Evolutionary conservation across 2,888 invertebrate genomes (phyloP), one percentile per base, ranked within the genome.

Genomic region (Synergus umbraculus): DNA sequence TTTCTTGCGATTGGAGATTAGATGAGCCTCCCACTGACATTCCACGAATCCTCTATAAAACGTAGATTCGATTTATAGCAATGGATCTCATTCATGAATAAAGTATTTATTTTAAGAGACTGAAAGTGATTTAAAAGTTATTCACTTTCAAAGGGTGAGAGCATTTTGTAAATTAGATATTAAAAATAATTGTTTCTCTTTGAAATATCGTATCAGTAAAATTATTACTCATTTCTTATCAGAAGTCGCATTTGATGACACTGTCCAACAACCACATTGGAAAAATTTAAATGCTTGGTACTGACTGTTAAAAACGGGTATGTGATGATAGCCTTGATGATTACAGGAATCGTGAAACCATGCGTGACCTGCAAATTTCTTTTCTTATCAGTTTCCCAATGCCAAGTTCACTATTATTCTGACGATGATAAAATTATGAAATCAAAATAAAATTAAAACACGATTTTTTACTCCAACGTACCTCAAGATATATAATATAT

Each of bases 331-430:
- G 94, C 95, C 86, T 91, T 93, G 15, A 95, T 92, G 54, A 92
- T 90, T 46, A 95, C 89, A 0, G 95, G 95, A 79, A 95, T 93
- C n/a, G 92, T 93, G 29, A 94, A 93, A 22, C 95, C 95, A 86
- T 94, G 93, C 0, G 92, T 93, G 7, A 95, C 94, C 94, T 94
- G 76, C 46, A 37, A 63, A 13, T 63, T 22, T 22, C 10, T 22
- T 60, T 60, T 4, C 4, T 22, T 60, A 60, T 18, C 10, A 4
- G 12, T 49, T 49, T n/a, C 7, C 2, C 2, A 49, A 5, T 49
- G 7, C 8, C 2, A 49, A 7, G 15, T 7, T 49, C 5, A 15
- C 49, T 49, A 58, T 15, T 15, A 18, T 58, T 58, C 29, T 58
- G 9, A 58, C 4, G 10, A 10, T 58, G 0, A 18, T 18, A 9